phyloP scores from a whole-genome alignment of 2,888 invertebrate species.

The Catocala sponsa region DNA sequence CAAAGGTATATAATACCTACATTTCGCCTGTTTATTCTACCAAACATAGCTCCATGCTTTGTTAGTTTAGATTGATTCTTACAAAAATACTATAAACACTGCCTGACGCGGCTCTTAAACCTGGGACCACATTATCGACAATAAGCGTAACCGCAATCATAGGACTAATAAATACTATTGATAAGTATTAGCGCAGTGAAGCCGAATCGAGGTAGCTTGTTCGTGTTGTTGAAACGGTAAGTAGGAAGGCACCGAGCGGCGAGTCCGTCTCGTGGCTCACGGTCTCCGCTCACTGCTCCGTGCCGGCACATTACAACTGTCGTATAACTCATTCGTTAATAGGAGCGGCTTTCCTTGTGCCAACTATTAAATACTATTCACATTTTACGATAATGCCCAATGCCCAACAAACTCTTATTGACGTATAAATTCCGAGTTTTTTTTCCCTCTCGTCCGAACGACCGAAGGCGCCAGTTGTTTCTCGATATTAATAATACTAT shows the following conservation, averaged over 20 bases:
- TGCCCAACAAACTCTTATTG: conserved; percentile 83
- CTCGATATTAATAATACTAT: conserved; percentile 78
- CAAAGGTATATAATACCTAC: too few relatives aligned
- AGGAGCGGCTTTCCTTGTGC: conserved; percentile 83
- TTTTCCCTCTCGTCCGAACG: conserved; percentile 67
- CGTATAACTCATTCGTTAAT: conserved; percentile 83
- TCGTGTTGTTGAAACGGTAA: not conserved
- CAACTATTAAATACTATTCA: conserved; percentile 84
- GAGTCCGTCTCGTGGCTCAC: not conserved
- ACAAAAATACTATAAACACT: too few relatives aligned
- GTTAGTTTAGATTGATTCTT: too few relatives aligned
- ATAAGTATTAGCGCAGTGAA: not conserved
- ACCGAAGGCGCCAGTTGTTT: conserved; percentile 84
- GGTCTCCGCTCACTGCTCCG: conserved; percentile 27
- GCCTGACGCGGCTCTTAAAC: too few relatives aligned
- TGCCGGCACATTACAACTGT: conserved; percentile 71
- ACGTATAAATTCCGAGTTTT: conserved; percentile 81
- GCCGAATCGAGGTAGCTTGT: not conserved
- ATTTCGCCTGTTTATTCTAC: too few relatives aligned
- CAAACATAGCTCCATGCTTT: too few relatives aligned
- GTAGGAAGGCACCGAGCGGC: conserved; percentile 9
- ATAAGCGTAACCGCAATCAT: too few relatives aligned
- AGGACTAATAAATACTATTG: too few relatives aligned
- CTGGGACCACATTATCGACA: too few relatives aligned
- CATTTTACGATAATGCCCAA: conserved; percentile 83